phyloP scores from a whole-genome alignment of 2,888 invertebrate genomes.

The Caenorhabditis japonica region DNA sequence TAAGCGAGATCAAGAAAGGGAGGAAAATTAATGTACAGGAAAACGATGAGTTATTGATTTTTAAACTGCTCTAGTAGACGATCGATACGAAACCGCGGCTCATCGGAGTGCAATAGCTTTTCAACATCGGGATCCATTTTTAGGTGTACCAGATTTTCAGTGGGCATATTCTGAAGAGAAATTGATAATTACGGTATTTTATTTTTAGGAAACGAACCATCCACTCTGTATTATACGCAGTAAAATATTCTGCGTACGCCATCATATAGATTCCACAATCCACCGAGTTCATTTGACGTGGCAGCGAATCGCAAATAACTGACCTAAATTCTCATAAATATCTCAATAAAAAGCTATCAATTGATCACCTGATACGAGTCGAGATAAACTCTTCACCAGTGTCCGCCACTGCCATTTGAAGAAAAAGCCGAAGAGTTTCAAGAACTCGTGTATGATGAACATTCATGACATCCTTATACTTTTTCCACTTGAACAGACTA shows the following conservation, averaged over 20 bases:
- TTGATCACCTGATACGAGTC: slow-evolving; percentile 8
- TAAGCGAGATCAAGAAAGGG: neutral
- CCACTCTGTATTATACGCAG: slow-evolving; percentile 25
- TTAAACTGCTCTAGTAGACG: neutral
- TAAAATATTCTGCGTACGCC: slow-evolving; percentile 44
- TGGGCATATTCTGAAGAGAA: slow-evolving; percentile 2
- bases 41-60: neutral
- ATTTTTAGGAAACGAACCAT: neutral
- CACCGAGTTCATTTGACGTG: slow-evolving; percentile 14
- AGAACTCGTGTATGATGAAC: neutral
- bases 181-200: too few species aligned
- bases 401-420: slow-evolving; percentile 16
- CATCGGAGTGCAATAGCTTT: neutral
- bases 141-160: slow-evolving; percentile 6
- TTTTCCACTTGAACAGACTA: neutral
- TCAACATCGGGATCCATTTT: neutral
- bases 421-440: slow-evolving; percentile 18
- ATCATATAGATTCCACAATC: slow-evolving; percentile 40
- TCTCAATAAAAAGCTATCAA: neutral
- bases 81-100: slow-evolving; percentile 10
- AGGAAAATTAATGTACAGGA: neutral
- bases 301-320: slow-evolving; percentile 16
- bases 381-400: slow-evolving; percentile 8
- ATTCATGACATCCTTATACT: neutral
- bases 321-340: slow-evolving; percentile 13